Evolutionary conservation across 2,797 vertebrate species (phyloP), one percentile per base, ranked within the genome.

Genomic region (Loris lydekkerianus): DNA sequence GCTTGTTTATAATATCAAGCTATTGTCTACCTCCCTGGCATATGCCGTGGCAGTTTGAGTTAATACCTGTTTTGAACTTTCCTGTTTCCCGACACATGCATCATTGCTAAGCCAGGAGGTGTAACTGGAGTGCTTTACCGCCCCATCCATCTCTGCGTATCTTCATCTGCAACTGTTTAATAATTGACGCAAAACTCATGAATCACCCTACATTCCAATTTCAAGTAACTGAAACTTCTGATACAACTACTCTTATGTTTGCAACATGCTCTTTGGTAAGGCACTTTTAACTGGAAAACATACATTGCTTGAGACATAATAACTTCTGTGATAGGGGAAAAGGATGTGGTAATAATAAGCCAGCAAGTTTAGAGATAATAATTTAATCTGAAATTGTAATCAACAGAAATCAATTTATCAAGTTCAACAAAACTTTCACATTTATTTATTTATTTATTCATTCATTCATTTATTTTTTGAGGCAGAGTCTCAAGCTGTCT

Each of bases 121-220:
- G 34, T 81, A 95, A 80, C 89, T 63, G 53, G 90, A 87, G 63
- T 18, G 77, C 46, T 31, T 77, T 29, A 67, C 72, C 29, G 49
- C 53, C 72, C 88, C 87, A 95, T 92, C 89, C 81, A 88, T 96
- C 89, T 95, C 73, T 86, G 43, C 4, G 1, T 84, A 95, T 86
- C 96, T 89, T 91, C 78, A 94, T 92, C 97, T 93, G 61, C 43
- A 86, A 76, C 84, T 91, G 76, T 70, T 97, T 89, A 94, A 97
- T 96, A 96, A 91, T 88, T 96, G 94, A 96, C 46, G 40, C 53
- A 92, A 94, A 97, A 96, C 73, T 83, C 94, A 96, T 69, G 94
- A 96, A 96, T 95, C 96, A 93, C 82, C 23, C 67, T 27, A 72
- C 84, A 95, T 96, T 96, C 73, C 84, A 75, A 70, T 83, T 95